Evolutionary conservation across 1,140 invertebrate species (phyloP), one percentile per base, ranked within the genome.

Genomic region (Helicoverpa zea): DNA sequence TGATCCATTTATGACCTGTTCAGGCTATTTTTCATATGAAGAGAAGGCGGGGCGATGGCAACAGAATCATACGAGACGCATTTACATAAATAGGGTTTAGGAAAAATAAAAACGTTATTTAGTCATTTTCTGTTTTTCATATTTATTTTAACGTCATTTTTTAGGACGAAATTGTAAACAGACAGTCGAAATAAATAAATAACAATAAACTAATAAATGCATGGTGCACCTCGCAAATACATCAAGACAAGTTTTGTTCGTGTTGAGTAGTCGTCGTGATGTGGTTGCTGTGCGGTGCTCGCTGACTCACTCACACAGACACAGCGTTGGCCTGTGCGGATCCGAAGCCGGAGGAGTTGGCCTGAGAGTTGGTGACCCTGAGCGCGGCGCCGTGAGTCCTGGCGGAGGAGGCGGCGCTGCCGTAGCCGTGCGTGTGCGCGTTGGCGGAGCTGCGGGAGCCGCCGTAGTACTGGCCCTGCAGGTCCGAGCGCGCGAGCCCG

Each of bases 241-340:
- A 91, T 79, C 87, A 92, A 92, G 92, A 94, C 89, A 94, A 94
- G 91, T 91, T 84, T 81, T 81, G 72, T 61, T 29, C 54, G 49
- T 54, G 9, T 58, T 49, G 70, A 81, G 73, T 83, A 84, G 92
- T 92, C 92, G 88, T 94, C 91, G 91, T 94, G 85, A 85, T 89
- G 86, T 93, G 81, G 77, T 91, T 91, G 91, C 90, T 86, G 5
- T 35, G 23, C 4, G 43, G 70, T 74, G 70, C 16, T n/a, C n/a
- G 35, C 23, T 10, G 74, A 12, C 68, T 88, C 86, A 91, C 51
- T 74, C 51, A 74, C 1, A n/a, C 52, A 74, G 70, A 13, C 35
- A 87, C 82, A 12, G 91, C 91, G 35, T 92, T 89, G 29, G 92
- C 89, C 16, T 89, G 83, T 54, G 92, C 91, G 7, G 84, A 77